phyloP scores from a whole-genome alignment of 2,888 invertebrate genomes.

The Listrodromus nycthemerus region DNA sequence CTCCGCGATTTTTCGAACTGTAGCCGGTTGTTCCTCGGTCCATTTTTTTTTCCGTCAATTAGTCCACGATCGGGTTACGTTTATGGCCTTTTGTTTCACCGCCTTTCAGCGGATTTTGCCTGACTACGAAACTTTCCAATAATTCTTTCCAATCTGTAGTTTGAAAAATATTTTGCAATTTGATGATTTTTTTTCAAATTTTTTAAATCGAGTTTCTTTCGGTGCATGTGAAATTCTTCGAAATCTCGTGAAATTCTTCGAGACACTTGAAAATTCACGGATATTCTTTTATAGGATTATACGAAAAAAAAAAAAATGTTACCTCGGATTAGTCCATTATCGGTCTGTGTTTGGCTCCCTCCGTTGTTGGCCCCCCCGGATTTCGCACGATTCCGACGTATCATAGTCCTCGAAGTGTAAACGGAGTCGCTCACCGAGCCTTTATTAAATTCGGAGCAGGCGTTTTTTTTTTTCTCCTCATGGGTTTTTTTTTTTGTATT shows the following conservation, averaged over 20 bases:
- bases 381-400: not conserved
- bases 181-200: too few relatives aligned
- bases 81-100: not conserved
- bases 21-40: not conserved
- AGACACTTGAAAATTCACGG: too few relatives aligned
- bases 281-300: not conserved
- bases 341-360: not conserved
- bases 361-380: not conserved
- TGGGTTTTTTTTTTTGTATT: conserved; percentile 6
- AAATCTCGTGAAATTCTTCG: not conserved
- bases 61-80: conserved; percentile 25
- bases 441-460: not conserved
- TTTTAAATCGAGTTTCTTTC: too few relatives aligned
- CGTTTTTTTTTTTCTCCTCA: not conserved
- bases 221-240: too few relatives aligned
- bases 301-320: too few relatives aligned
- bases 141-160: too few relatives aligned
- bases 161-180: too few relatives aligned
- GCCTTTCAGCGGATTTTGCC: not conserved
- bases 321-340: not conserved
- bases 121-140: not conserved
- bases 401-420: not conserved
- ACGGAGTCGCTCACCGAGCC: not conserved
- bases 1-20: not conserved
- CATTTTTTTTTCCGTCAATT: not conserved